Evolutionary conservation across 2,113 vertebrate species (phyloP).

Genomic region (Syngnathus scovelli): DNA sequence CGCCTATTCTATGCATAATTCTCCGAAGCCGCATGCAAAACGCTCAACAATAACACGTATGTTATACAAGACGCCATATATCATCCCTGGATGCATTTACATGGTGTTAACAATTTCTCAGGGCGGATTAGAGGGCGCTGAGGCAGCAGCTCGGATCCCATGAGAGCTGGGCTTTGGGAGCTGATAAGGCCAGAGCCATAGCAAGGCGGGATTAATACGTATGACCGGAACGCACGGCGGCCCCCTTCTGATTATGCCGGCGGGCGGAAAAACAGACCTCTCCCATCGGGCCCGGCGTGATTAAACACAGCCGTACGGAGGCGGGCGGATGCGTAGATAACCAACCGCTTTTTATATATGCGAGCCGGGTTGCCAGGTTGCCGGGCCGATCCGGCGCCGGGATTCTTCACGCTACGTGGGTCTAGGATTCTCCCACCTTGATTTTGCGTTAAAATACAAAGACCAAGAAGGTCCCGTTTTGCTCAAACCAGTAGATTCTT

Average conservation of each 20-base stretch:
- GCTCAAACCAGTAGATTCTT: not conserved
- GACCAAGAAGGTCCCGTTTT: not conserved
- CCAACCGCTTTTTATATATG: conserved; percentile 74
- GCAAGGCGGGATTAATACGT: conserved; percentile 76
- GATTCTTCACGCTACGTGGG: conserved; percentile 71
- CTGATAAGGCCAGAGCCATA: conserved; percentile 74
- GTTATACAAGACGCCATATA: conserved; percentile 74
- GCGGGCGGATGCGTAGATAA: conserved; percentile 70
- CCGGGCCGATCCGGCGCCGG: conserved; percentile 64
- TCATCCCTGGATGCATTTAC: conserved; percentile 76
- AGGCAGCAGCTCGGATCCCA: conserved; percentile 71
- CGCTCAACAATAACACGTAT: conserved; percentile 71
- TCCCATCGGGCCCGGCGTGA: conserved; percentile 65
- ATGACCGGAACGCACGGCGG: conserved; percentile 71
- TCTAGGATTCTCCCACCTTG: conserved; percentile 57
- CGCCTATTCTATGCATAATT: conserved; percentile 60
- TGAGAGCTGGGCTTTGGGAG: conserved; percentile 74
- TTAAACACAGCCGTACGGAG: conserved; percentile 68
- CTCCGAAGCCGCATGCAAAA: conserved; percentile 67
- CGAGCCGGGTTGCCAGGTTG: conserved; percentile 65
- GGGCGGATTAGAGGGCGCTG: conserved; percentile 70
- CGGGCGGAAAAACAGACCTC: conserved; percentile 67
- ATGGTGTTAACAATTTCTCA: conserved; percentile 78
- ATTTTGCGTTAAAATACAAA: not conserved
- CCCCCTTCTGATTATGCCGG: conserved; percentile 70